phyloP scores from a whole-genome alignment of 2,888 invertebrate genomes.

The Drosophila cracens region DNA sequence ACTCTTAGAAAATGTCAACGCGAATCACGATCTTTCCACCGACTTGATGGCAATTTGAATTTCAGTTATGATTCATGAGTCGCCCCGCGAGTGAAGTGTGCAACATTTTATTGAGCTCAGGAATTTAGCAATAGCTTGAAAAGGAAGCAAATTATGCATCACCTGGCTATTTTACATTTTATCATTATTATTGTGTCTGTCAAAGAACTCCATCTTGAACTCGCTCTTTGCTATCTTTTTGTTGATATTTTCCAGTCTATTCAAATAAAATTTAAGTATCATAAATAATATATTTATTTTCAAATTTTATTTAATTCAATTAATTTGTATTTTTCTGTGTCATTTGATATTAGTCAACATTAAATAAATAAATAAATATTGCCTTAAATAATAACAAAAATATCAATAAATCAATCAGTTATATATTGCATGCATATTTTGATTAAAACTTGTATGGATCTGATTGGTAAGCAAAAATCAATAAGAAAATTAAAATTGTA shows the following conservation, averaged over 20 bases:
- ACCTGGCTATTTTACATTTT: not conserved
- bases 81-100: not conserved
- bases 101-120: slow-evolving; percentile 11
- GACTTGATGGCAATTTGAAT: slow-evolving; percentile 37
- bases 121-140: not conserved
- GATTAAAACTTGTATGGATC: too few relatives aligned
- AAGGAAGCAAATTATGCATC: not conserved
- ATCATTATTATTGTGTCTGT: not conserved
- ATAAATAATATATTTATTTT: not conserved
- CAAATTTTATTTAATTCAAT: not conserved
- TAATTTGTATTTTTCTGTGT: not conserved
- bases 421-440: not conserved
- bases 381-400: not conserved
- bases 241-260: too few relatives aligned
- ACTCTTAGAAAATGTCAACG: slow-evolving; percentile 53
- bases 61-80: slow-evolving; percentile 44
- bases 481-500: not conserved
- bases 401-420: not conserved
- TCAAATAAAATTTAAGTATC: not conserved
- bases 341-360: not conserved
- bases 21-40: slow-evolving; percentile 48
- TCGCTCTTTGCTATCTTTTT: not conserved
- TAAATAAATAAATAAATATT: too few relatives aligned
- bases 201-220: not conserved
- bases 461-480: not conserved